Conservation (phyloP, 2,797 vertebrate genomes). For the Mormyrus hasselquistii region DNA sequence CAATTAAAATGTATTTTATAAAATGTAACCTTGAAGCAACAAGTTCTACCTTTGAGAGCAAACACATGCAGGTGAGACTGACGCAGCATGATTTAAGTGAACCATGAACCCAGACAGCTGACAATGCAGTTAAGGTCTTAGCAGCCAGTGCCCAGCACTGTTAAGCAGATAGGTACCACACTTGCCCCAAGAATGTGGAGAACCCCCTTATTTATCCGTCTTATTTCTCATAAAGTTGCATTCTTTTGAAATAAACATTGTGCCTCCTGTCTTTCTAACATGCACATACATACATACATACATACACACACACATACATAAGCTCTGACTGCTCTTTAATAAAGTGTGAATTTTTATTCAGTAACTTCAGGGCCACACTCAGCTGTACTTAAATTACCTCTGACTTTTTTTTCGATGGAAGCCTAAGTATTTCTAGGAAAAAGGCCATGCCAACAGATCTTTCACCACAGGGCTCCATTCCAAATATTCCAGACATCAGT, state of each 20-base stretch:
- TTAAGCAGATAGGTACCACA: neutral
- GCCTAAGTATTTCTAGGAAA: neutral
- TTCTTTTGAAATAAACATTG: neutral
- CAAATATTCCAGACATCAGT: neutral
- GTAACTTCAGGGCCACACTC: neutral
- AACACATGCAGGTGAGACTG: neutral
- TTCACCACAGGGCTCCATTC: neutral
- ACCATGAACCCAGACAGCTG: neutral
- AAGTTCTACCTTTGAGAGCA: neutral
- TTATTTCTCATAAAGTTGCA: neutral
- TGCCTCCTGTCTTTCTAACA: neutral
- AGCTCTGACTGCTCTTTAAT: neutral
- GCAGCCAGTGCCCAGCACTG: neutral
- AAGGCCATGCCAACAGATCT: neutral
- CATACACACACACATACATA: neutral
- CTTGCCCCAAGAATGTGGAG: neutral
- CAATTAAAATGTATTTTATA: neutral
- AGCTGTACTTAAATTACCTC: neutral
- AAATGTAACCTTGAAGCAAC: neutral
- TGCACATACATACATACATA: neutral
- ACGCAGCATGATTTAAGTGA: neutral
- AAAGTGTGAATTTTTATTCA: neutral
- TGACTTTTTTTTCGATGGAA: neutral
- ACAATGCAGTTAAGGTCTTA: neutral
- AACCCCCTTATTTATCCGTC: neutral